Evolutionary conservation across 2,888 invertebrate species (phyloP), one percentile per base, ranked within the genome.

Genomic region (Ypsolopha sequella): DNA sequence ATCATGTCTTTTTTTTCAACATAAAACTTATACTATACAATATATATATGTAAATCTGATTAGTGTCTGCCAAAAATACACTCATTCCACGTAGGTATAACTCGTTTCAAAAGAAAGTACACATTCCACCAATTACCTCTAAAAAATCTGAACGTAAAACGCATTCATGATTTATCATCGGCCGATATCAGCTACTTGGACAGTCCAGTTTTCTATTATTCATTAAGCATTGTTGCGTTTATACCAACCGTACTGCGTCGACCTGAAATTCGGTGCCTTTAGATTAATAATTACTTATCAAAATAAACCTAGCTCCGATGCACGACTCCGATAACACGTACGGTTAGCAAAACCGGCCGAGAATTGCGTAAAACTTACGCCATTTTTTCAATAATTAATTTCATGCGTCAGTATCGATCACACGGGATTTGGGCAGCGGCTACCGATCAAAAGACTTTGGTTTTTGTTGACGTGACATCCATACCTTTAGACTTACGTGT

Each of bases 211-310:
- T 76, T 77, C 80, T 82, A 81, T 76, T 79, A 78, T 84, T 82
- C 82, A 82, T 84, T 82, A 80, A 71, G 61, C 65, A 78, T 75
- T 76, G 76, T 80, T 71, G 68, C 66, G 65, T 60, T 55, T 56
- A 50, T 50, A 51, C 59, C 65, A 72, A 68, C 70, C 63, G 73
- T 72, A 67, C 66, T 73, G 73, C 68, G 64, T 57, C 68, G 74
- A 72, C 73, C 80, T 75, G 79, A 84, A 84, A 81, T 85, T 84
- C 85, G 81, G 84, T 81, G 69, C 69, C 69, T 72, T 67, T 68
- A 82, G 76, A 81, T 84, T 84, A 82, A 84, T 86, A 86, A 86
- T 86, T 86, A 85, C 85, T 84, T 82, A 80, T 82, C 85, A 84
- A 84, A 82, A 86, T 86, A 86, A 82, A 82, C 68, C 81, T 76